Evolutionary conservation across 1,140 invertebrate species (phyloP).

Genomic region (Drosophila repletoides): DNA sequence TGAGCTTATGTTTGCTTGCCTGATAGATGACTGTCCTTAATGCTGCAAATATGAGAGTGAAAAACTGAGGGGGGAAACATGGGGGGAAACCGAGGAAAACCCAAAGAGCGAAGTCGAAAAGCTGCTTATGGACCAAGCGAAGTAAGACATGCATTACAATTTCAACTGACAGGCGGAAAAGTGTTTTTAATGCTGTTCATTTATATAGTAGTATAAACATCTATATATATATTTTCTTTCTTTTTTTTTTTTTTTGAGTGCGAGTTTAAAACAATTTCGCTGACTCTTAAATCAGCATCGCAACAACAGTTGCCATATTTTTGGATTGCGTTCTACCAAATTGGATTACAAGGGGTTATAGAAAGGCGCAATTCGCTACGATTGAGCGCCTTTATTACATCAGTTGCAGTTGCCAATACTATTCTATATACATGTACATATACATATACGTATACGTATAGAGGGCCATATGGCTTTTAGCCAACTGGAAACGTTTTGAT

Average conservation of each 20-base stretch:
- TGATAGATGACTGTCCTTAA: conserved; percentile 28
- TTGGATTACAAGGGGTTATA: conserved; percentile 42
- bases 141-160: conserved; percentile 7
- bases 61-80: background rate
- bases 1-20: background rate
- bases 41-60: conserved; percentile 6
- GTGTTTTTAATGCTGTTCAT: background rate
- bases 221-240: conserved; percentile 21
- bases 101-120: conserved; percentile 17
- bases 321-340: conserved; percentile 28
- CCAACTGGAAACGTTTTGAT: conserved; percentile 62
- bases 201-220: conserved; percentile 5
- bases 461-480: conserved; percentile 50
- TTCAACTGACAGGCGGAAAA: conserved; percentile 2
- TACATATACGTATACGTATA: background rate
- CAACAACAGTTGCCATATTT: conserved; percentile 17
- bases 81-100: background rate
- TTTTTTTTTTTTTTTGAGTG: background rate
- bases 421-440: background rate
- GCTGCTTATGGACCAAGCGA: conserved; percentile 21
- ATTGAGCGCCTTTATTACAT: conserved; percentile 57
- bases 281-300: background rate
- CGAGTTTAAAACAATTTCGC: background rate
- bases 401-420: conserved; percentile 21
- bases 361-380: conserved; percentile 40